phyloP scores from a whole-genome alignment of 1,140 invertebrate genomes.

The Acromyrmex heyeri region DNA sequence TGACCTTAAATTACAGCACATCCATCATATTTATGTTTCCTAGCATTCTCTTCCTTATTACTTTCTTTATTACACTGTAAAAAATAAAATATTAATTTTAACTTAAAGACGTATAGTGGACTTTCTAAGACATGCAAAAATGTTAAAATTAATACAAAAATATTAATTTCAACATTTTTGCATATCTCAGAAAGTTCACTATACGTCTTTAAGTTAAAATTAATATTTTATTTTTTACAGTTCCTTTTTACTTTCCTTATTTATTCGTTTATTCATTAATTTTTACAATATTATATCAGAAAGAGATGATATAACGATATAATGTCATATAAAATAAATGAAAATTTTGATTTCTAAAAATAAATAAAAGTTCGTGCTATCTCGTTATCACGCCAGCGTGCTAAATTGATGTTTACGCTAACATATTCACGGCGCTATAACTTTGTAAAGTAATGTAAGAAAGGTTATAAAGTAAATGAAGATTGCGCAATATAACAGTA shows the following conservation, averaged over 20 bases:
- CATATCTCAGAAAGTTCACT: too few relatives aligned
- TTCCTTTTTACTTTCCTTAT: not conserved
- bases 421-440: constrained; percentile 5
- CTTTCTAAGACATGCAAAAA: too few relatives aligned
- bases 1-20: not conserved
- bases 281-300: not conserved
- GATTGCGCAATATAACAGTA: constrained; percentile 6
- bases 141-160: too few relatives aligned
- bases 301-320: not conserved
- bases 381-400: not conserved
- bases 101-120: too few relatives aligned
- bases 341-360: not conserved
- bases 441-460: not conserved
- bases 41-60: not conserved
- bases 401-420: constrained; percentile 13
- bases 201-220: too few relatives aligned
- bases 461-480: not conserved
- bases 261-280: not conserved
- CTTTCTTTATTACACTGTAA: too few relatives aligned
- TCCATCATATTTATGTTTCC: not conserved
- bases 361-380: not conserved
- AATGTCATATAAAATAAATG: not conserved
- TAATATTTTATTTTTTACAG: too few relatives aligned
- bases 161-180: too few relatives aligned
- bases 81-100: too few relatives aligned